phyloP scores from a whole-genome alignment of 2,797 vertebrate species.

The Sphenopsis melanotis region DNA sequence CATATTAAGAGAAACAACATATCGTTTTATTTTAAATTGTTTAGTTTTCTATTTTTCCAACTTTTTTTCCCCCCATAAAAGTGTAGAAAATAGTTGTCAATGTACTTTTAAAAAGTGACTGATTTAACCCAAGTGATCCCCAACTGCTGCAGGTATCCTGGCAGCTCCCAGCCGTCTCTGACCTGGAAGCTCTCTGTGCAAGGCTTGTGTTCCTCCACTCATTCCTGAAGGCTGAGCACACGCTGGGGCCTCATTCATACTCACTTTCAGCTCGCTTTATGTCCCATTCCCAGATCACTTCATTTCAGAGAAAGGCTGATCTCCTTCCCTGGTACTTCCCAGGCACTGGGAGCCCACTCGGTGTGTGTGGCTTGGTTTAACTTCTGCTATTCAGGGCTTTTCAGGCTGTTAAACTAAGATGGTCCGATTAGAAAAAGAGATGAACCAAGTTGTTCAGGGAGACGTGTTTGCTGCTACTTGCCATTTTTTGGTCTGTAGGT shows the following conservation, averaged over 20 bases:
- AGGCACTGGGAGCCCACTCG: neutral
- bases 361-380: neutral
- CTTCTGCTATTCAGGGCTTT: neutral
- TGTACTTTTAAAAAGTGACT: neutral
- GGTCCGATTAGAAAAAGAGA: neutral
- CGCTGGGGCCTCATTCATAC: neutral
- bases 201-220: rapidly evolving
- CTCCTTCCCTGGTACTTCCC: neutral
- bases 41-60: neutral
- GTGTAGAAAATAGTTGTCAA: neutral
- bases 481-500: neutral
- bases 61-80: neutral
- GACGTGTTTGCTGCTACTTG: neutral
- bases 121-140: neutral
- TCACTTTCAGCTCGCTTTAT: neutral
- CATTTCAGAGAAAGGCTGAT: neutral
- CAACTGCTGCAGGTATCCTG: neutral
- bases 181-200: neutral
- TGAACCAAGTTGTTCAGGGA: neutral
- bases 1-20: neutral
- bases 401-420: neutral
- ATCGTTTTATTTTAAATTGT: neutral
- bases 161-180: neutral
- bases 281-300: neutral
- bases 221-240: neutral